Evolutionary conservation across 2,888 invertebrate species (phyloP).

Genomic region (Tillus elongatus): DNA sequence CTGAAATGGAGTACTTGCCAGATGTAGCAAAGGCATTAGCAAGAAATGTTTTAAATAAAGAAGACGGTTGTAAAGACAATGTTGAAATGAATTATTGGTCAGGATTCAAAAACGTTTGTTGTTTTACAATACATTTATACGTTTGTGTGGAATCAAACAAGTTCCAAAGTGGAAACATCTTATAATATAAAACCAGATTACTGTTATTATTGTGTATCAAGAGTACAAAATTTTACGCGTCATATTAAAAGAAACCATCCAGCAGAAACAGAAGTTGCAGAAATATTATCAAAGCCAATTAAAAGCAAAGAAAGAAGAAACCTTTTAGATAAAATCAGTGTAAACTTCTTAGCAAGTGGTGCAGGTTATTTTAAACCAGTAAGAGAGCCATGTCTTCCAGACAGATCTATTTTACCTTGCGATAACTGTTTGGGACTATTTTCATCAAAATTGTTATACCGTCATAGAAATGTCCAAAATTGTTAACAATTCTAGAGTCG

Average conservation of each 20-base stretch:
- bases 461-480: too few species aligned
- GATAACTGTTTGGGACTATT: slow-evolving; percentile 15
- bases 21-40: too few species aligned
- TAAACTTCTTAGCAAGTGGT: background rate
- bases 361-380: slow-evolving; percentile 5
- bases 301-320: slow-evolving; percentile 7
- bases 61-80: too few species aligned
- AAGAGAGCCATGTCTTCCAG: background rate
- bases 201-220: slow-evolving; percentile 4
- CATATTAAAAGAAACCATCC: slow-evolving; percentile 2
- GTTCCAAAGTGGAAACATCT: too few species aligned
- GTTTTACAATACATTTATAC: too few species aligned
- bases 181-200: background rate
- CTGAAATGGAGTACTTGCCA: too few species aligned
- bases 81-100: too few species aligned
- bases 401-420: slow-evolving; percentile 11
- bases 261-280: slow-evolving; percentile 1
- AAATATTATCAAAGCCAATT: background rate
- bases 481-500: slow-evolving; percentile 7
- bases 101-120: too few species aligned
- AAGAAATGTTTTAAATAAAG: too few species aligned
- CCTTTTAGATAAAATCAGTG: background rate
- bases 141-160: too few species aligned
- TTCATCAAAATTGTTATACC: slow-evolving; percentile 12
- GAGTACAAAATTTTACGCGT: slow-evolving; percentile 4